Conservation (phyloP, 1,140 invertebrate genomes). For the Chionoecetes opilio region DNA sequence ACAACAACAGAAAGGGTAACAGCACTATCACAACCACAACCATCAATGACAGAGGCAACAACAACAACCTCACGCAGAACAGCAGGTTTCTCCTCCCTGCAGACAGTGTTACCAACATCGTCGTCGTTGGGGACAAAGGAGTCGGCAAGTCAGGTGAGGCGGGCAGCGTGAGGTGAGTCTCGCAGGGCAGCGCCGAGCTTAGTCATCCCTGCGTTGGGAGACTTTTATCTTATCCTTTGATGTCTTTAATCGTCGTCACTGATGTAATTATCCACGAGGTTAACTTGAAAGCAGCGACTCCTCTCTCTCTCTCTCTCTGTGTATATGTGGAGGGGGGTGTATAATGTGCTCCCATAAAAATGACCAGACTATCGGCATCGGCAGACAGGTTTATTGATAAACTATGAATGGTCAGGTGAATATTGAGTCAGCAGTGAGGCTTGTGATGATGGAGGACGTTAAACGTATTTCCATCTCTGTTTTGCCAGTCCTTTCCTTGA, state of each 20-base stretch:
- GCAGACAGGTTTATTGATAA: too few species aligned
- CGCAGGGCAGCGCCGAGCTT: not conserved
- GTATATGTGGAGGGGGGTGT: too few species aligned
- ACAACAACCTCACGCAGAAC: not conserved
- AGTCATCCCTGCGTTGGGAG: not conserved
- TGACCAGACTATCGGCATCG: too few species aligned
- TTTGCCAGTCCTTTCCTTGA: too few species aligned
- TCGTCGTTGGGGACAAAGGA: conserved; percentile 51
- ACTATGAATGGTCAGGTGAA: too few species aligned
- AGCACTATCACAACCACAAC: not conserved
- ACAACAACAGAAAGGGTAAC: not conserved
- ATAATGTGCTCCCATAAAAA: too few species aligned
- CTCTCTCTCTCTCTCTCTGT: too few species aligned
- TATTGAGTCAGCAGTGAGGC: too few species aligned
- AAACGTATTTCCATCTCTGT: too few species aligned
- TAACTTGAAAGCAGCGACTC: too few species aligned
- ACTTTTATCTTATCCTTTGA: not conserved
- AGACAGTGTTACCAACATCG: conserved; percentile 39
- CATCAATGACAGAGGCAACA: not conserved
- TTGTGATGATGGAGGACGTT: too few species aligned
- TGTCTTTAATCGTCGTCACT: not conserved
- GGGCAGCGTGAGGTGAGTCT: not conserved
- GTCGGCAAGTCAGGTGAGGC: conserved; percentile 50
- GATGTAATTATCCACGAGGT: not conserved
- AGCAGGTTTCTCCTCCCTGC: not conserved